Base-by-base conservation (phyloP, 2,797 vertebrate species). In the Xenopus petersii region DNA sequence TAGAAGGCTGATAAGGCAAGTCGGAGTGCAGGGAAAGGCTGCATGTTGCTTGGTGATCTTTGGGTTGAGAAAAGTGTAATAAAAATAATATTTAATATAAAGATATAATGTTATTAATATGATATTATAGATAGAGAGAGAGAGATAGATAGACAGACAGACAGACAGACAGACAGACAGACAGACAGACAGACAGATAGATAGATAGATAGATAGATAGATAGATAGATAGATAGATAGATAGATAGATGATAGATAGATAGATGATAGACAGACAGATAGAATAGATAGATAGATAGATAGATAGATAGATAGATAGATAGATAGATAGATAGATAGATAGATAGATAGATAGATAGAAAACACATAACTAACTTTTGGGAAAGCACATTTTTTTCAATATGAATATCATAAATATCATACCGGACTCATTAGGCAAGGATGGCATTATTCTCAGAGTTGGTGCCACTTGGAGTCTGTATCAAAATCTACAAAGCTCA, bases 361-460 rank as follows among this genome's bases (percentile, higher is more conserved):
- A 30, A 30, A 30, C 26, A 30, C 2, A 30, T 30, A 30, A 30
- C 26, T 30, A 4, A 30, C 26, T 30, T 30, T 30, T 30, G 26
- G 26, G 26, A 30, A 30, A 30, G 26, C 26, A 30, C 26, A 30
- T 1, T 51, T 51, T 30, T 26, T 24, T 26, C 5, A 60, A 24
- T 24, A 60, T 5, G 8, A 10, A 60, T 12, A 33, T 56, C 24
- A 58, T 54, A 64, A 64, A 10, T 16, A 75, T 80, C 94, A 90
- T 93, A 99, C 97, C 96, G 93, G 93, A 92, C 84, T 98, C 94
- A 82, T 94, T 93, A 81, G 94, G 95, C 89, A 94, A 93, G 82
- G 96, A 98, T 86, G 97, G 96, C 97, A 98, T 99, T 91, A 89
- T 94, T 87, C 81, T 81, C 81, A 75, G 81, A 81, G 79, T 74